Conservation (phyloP, 2,888 invertebrate genomes). For the Sphaeridia pumilis region DNA sequence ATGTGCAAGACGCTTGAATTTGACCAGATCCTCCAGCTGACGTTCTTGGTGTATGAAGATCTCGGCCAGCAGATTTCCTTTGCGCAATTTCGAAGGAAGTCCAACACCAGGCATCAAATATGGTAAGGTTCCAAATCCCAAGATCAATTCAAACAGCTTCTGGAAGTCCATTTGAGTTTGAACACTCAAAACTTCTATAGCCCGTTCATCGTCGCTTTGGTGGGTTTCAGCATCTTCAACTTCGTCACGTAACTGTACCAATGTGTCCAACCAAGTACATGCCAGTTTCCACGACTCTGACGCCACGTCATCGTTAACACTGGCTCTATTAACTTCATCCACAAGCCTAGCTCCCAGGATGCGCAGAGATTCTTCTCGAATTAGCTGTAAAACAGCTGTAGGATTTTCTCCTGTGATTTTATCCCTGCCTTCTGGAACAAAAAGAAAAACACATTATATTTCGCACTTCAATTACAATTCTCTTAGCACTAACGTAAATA, state of each 20-base stretch:
- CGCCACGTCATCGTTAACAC: neutral
- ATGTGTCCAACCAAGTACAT: conserved; percentile 18
- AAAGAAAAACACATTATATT: too few relatives aligned
- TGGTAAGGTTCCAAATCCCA: conserved; percentile 54
- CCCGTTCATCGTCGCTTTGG: conserved; percentile 24
- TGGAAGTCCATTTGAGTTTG: conserved; percentile 54
- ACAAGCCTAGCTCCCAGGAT: neutral
- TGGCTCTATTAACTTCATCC: neutral
- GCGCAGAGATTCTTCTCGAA: neutral
- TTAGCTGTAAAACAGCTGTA: neutral
- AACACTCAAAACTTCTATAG: conserved; percentile 47
- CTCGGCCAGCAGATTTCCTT: conserved; percentile 16
- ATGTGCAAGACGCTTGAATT: conserved; percentile 24
- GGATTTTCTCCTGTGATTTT: neutral
- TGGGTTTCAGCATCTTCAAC: conserved; percentile 19
- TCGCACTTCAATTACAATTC: too few relatives aligned
- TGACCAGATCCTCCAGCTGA: conserved; percentile 8
- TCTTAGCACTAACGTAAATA: too few relatives aligned
- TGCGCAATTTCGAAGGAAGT: conserved; percentile 39
- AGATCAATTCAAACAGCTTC: conserved; percentile 50
- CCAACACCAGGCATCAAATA: conserved; percentile 56
- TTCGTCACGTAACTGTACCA: conserved; percentile 13
- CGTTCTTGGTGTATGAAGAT: conserved; percentile 16
- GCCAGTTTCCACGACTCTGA: conserved; percentile 23
- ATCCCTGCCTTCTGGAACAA: neutral